Evolutionary conservation across 2,888 invertebrate species (phyloP).

Genomic region (Mimachlamys varia): DNA sequence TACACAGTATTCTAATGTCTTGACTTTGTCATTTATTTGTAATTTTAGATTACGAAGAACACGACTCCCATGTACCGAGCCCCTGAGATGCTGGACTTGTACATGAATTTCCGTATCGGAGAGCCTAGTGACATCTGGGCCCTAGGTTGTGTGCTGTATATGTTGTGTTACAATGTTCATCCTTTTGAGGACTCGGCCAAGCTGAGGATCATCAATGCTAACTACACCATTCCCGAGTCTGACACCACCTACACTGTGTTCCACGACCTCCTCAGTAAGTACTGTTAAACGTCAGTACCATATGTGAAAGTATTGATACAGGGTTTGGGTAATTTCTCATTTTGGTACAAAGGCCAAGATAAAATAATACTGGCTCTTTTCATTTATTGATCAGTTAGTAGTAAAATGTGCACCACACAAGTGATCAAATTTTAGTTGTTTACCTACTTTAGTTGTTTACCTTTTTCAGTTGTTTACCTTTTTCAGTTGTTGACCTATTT

Average conservation of each 20-base stretch:
- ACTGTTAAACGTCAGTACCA: not conserved
- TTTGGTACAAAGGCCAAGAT: too few relatives aligned
- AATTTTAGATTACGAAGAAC: conserved; percentile 82
- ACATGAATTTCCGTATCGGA: conserved; percentile 97
- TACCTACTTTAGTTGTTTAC: too few relatives aligned
- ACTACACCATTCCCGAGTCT: conserved; percentile 91
- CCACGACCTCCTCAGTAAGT: conserved; percentile 93
- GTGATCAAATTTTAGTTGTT: too few relatives aligned
- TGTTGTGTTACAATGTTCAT: conserved; percentile 95
- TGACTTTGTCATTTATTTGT: not conserved
- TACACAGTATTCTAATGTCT: too few relatives aligned
- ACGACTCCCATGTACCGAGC: conserved; percentile 93
- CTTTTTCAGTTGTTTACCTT: too few relatives aligned
- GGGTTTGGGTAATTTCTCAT: too few relatives aligned
- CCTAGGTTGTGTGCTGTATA: conserved; percentile 96
- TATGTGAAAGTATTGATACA: too few relatives aligned
- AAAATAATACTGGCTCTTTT: too few relatives aligned
- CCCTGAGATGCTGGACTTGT: conserved; percentile 98
- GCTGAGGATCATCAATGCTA: conserved; percentile 97
- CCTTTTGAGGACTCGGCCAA: conserved; percentile 98
- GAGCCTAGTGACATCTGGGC: conserved; percentile 97
- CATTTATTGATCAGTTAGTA: too few relatives aligned
- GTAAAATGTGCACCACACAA: too few relatives aligned
- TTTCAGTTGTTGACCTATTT: too few relatives aligned
- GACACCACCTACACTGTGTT: conserved; percentile 92